A percentile compares a stretch with the other conserved stretches of the same genome.
These are phyloP conservation scores for Hirtodrosophila confusa DNA, from an alignment of 2,888 invertebrate genomes.

Conservation along the genomic window DNA sequence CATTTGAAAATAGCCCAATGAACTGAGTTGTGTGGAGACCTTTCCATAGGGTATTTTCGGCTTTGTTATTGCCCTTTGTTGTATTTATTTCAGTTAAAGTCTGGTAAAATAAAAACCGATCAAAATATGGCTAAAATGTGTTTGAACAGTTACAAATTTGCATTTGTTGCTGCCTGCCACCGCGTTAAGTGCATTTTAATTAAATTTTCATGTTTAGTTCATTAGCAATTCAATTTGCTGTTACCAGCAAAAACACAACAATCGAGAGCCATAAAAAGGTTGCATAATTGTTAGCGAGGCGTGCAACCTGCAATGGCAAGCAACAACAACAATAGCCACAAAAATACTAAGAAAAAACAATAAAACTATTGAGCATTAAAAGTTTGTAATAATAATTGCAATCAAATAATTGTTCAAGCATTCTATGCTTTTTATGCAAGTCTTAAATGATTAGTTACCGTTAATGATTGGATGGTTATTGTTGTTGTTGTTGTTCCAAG, in stretches of 20 bases:
- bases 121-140: slow-evolving; percentile 28
- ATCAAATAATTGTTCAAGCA: slow-evolving; percentile 44
- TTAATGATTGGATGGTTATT: slow-evolving; percentile 13
- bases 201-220: slow-evolving; percentile 68
- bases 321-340: not conserved
- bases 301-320: slow-evolving; percentile 44
- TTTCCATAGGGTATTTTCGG: too few relatives aligned
- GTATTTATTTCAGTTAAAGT: not conserved
- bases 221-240: slow-evolving; percentile 73
- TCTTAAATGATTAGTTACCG: slow-evolving; percentile 29
- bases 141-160: slow-evolving; percentile 43
- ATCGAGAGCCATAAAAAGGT: slow-evolving; percentile 46
- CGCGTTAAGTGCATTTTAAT: slow-evolving; percentile 63
- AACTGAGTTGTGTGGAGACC: too few relatives aligned
- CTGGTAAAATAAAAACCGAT: not conserved
- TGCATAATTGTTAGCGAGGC: slow-evolving; percentile 63
- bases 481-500: slow-evolving; percentile 14
- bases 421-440: slow-evolving; percentile 12
- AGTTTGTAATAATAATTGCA: slow-evolving; percentile 47
- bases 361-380: slow-evolving; percentile 38
- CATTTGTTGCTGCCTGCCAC: slow-evolving; percentile 34
- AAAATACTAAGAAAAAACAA: slow-evolving; percentile 21
- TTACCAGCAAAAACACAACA: slow-evolving; percentile 35
- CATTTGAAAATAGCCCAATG: too few relatives aligned
- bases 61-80: too few relatives aligned